phyloP scores from a whole-genome alignment of 1,140 invertebrate species.

The Parasteatoda tepidariorum region DNA sequence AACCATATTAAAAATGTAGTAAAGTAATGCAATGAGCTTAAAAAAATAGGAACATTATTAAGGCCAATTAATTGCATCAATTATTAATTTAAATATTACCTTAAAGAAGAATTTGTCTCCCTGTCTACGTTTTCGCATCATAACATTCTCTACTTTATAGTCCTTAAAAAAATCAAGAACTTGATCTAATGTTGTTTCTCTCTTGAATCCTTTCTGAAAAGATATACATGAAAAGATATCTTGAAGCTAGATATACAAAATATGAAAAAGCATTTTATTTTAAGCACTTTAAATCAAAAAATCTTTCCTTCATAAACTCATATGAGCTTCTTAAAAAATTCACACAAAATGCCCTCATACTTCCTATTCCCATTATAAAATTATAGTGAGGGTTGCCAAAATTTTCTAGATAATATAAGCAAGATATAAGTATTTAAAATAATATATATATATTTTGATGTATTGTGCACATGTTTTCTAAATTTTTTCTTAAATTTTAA shows the following conservation, averaged over 20 bases:
- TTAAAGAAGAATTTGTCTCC: slow-evolving; percentile 21
- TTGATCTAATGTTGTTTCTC: slow-evolving; percentile 76
- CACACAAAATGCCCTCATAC: background rate
- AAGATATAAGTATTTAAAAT: background rate
- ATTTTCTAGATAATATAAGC: background rate
- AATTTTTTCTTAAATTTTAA: too few species aligned
- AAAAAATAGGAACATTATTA: too few species aligned
- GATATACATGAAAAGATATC: background rate
- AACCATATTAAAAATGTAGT: too few species aligned
- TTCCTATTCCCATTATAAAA: background rate
- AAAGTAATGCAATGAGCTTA: too few species aligned
- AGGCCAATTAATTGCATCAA: too few species aligned
- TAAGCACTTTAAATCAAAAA: background rate
- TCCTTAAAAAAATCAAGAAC: slow-evolving; percentile 79
- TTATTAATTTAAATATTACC: too few species aligned
- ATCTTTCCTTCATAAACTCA: background rate
- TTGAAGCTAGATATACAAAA: background rate
- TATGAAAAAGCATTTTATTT: background rate
- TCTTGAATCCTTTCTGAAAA: slow-evolving; percentile 83
- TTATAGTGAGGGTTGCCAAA: background rate
- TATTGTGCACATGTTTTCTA: background rate
- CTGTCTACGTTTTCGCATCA: slow-evolving; percentile 70
- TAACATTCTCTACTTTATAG: slow-evolving; percentile 81
- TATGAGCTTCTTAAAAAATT: background rate
- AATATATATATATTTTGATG: background rate